These are phyloP conservation scores for Amblyopsis hoosieri DNA, from an alignment of 2,797 vertebrate genomes.

Conservation along the genomic window DNA sequence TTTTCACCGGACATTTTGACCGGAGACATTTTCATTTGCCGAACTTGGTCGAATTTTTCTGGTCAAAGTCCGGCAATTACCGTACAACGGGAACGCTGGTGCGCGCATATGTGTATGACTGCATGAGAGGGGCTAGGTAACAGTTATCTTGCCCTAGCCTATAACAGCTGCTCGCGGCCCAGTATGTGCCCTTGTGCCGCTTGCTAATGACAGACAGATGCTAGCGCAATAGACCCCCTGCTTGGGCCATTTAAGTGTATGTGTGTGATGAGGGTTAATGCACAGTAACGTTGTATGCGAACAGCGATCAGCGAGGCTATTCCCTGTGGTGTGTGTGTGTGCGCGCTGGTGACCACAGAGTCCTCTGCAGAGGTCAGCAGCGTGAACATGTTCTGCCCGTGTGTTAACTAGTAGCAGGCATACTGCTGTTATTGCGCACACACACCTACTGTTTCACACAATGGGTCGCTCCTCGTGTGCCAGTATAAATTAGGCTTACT, in stretches of 20 bases:
- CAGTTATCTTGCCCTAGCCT: constrained; percentile 52
- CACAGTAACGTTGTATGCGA: constrained; percentile 28
- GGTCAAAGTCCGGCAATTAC: background rate
- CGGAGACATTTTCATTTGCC: too few relatives aligned
- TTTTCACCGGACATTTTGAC: too few relatives aligned
- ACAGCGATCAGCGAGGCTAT: constrained; percentile 14
- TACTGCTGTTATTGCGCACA: constrained; percentile 3
- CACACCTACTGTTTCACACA: background rate
- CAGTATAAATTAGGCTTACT: background rate
- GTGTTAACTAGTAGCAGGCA: constrained; percentile 8
- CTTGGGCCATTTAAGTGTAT: constrained; percentile 19
- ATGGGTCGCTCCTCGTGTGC: background rate
- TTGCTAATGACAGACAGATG: constrained; percentile 65
- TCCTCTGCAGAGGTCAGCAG: constrained; percentile 26
- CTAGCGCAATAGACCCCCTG: constrained; percentile 47
- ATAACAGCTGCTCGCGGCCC: constrained; percentile 37
- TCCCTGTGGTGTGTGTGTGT: background rate
- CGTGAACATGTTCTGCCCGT: constrained; percentile 8
- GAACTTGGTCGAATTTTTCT: too few relatives aligned
- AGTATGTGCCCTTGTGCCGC: constrained; percentile 41
- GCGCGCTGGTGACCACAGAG: background rate
- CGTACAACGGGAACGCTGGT: background rate
- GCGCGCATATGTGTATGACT: background rate
- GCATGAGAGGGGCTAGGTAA: constrained; percentile 55
- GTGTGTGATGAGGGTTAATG: constrained; percentile 32